phyloP scores from a whole-genome alignment of 2,113 vertebrate species.

The Colistium nudipinnis region DNA sequence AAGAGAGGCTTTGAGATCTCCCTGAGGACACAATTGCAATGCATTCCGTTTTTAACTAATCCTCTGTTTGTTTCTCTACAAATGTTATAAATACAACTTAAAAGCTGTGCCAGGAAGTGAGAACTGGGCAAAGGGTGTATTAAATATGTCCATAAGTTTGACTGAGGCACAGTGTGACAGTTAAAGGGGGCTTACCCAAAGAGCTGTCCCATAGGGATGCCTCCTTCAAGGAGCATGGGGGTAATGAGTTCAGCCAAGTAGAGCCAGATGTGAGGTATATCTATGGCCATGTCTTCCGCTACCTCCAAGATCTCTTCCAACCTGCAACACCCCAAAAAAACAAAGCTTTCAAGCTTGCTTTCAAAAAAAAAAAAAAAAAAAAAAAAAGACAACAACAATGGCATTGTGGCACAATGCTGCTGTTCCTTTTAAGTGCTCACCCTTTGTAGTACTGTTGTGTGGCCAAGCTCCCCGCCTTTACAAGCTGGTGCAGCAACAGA shows the following conservation, averaged over 20 bases:
- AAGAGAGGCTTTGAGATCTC: conserved; percentile 92
- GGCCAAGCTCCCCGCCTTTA: conserved; percentile 83
- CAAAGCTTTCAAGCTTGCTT: not conserved
- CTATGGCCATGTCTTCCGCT: conserved; percentile 95
- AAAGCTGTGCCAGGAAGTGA: not conserved
- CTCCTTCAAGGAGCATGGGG: conserved; percentile 91
- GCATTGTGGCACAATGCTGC: not conserved
- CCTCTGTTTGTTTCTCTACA: not conserved
- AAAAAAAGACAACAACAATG: not conserved
- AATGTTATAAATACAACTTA: not conserved
- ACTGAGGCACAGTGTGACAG: not conserved
- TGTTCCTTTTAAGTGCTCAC: conserved; percentile 73
- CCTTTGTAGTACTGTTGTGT: conserved; percentile 92
- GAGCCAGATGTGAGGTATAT: conserved; percentile 97
- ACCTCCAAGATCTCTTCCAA: conserved; percentile 91
- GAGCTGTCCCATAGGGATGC: conserved; percentile 91
- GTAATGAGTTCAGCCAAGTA: conserved; percentile 93
- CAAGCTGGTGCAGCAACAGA: conserved; percentile 87
- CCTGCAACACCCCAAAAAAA: conserved; percentile 69
- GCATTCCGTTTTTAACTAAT: conserved; percentile 4
- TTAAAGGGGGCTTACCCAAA: conserved; percentile 93
- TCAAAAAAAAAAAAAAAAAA: not conserved
- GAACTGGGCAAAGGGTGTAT: not conserved
- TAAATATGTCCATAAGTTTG: not conserved
- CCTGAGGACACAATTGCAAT: conserved; percentile 70